Evolutionary conservation across 2,797 vertebrate genomes (phyloP).

Genomic region (Gobio occitaniae): DNA sequence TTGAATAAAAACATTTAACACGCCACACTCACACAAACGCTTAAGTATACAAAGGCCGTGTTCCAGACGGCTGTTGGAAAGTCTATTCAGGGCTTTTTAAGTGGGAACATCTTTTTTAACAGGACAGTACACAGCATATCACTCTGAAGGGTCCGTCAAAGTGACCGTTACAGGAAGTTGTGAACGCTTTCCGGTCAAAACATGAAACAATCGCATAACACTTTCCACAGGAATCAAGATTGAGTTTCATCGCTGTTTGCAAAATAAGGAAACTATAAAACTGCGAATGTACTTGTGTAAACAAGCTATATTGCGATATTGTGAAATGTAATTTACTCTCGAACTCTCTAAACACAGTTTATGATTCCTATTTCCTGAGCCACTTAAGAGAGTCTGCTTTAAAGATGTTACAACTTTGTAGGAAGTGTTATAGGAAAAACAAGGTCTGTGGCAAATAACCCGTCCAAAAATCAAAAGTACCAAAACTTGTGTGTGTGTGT

Average conservation of each 20-base stretch:
- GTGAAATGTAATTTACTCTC: neutral
- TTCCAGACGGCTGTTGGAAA: neutral
- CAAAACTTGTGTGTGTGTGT: too few species aligned
- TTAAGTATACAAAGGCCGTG: neutral
- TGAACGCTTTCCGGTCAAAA: neutral
- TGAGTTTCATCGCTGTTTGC: neutral
- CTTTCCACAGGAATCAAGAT: neutral
- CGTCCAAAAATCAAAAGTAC: too few species aligned
- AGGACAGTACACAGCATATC: neutral
- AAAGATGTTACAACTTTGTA: neutral
- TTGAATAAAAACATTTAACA: conserved; percentile 38
- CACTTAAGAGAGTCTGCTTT: neutral
- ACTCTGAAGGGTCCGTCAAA: neutral
- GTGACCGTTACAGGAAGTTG: neutral
- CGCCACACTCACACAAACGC: neutral
- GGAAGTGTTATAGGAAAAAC: too few species aligned
- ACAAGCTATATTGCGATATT: neutral
- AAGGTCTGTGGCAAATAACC: too few species aligned
- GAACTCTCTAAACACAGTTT: neutral
- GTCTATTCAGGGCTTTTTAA: neutral
- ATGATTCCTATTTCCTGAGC: neutral
- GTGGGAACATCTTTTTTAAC: neutral
- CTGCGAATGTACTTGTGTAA: neutral
- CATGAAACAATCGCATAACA: neutral
- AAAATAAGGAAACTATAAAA: conserved; percentile 8